Conservation (phyloP, 2,888 invertebrate species). For the Tetragonula carbonaria region DNA sequence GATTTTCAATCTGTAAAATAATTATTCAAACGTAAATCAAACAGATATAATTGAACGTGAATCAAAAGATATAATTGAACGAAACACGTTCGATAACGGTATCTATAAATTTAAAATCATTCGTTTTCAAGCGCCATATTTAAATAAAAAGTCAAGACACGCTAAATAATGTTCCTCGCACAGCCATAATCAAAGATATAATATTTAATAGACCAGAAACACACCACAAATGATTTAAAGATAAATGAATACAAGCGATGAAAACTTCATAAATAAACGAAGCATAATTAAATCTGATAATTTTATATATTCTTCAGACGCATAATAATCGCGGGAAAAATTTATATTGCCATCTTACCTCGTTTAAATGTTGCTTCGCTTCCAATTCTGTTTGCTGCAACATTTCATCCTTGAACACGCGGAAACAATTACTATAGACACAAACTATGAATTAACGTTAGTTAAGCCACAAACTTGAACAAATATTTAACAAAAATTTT, state of each 20-base stretch:
- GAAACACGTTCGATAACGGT: no score
- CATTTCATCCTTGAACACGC: not conserved
- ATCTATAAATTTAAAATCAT: no score
- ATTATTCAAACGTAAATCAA: no score
- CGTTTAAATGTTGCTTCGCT: not conserved
- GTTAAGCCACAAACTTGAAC: not conserved
- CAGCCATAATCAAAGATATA: not conserved
- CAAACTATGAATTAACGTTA: not conserved
- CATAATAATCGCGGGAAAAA: not conserved
- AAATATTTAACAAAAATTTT: not conserved
- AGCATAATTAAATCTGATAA: not conserved
- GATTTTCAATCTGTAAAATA: no score
- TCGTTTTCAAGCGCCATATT: no score
- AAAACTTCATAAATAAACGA: not conserved
- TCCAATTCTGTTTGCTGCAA: not conserved
- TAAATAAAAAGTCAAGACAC: no score
- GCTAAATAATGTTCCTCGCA: no score
- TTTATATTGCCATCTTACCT: conserved; percentile 2
- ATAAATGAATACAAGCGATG: not conserved
- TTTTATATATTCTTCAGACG: not conserved
- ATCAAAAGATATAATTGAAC: no score
- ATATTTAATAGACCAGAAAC: not conserved
- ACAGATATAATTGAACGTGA: no score
- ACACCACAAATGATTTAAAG: not conserved
- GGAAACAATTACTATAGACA: not conserved